Percentiles rank a stretch among this genome's conserved stretches.
Evolutionary conservation across 2,113 vertebrate species (phyloP).

Genomic region (Hemibagrus wyckioides): DNA sequence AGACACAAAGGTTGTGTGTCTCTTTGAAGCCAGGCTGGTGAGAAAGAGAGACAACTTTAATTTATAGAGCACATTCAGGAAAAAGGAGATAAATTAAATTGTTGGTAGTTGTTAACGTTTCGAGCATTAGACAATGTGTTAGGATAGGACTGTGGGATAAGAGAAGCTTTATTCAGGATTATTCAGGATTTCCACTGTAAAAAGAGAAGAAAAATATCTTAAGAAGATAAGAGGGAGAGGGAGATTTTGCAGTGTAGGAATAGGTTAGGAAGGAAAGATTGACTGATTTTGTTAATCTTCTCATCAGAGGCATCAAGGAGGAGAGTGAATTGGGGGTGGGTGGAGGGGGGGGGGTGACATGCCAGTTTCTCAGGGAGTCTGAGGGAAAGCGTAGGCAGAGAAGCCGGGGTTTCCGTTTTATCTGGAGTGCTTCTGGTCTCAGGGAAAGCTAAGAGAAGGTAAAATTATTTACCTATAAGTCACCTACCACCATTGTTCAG

Average conservation of each 20-base stretch:
- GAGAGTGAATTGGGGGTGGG: background rate
- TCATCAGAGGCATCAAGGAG: background rate
- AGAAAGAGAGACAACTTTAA: too few species aligned
- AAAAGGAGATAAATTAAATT: background rate
- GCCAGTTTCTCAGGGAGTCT: background rate
- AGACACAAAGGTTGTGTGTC: too few species aligned
- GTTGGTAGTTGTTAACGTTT: background rate
- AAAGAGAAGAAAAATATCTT: background rate
- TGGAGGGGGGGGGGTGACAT: background rate
- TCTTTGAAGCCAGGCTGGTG: too few species aligned
- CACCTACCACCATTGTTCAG: background rate
- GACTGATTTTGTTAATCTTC: background rate
- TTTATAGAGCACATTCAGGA: too few species aligned
- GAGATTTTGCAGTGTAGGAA: background rate
- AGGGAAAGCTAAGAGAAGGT: background rate
- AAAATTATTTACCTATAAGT: background rate
- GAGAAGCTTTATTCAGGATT: background rate
- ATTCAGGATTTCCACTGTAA: background rate
- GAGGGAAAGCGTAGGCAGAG: background rate
- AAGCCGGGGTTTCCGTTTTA: background rate
- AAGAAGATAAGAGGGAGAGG: background rate
- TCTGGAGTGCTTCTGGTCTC: background rate
- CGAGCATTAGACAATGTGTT: background rate
- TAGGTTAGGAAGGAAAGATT: background rate
- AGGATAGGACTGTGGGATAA: background rate